Conservation (phyloP, 92 coral and sea anemone genomes). For the Phenganax stokvisi region DNA sequence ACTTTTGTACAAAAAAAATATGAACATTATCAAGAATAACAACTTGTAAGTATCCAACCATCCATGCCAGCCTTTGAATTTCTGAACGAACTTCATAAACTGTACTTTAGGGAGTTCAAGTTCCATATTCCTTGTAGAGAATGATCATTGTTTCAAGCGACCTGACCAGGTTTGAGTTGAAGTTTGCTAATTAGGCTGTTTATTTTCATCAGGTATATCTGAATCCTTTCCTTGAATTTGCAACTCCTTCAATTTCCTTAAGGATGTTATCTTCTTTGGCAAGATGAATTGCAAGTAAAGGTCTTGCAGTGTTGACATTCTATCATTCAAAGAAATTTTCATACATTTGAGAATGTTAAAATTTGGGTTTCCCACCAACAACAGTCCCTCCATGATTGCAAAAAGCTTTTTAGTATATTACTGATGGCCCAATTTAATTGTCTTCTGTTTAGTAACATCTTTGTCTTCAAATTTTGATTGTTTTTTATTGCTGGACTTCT, state of each 20-base stretch:
- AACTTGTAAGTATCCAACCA: constrained; percentile 45
- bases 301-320: constrained; percentile 16
- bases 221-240: constrained; percentile 11
- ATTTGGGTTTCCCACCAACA: background rate
- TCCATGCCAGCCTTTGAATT: constrained; percentile 43
- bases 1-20: constrained; percentile 41
- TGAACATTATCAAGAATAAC: constrained; percentile 30
- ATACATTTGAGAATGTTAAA: constrained; percentile 3
- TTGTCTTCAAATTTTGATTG: background rate
- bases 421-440: constrained; percentile 14
- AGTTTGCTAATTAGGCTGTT: background rate
- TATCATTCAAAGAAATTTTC: constrained; percentile 19
- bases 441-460: constrained; percentile 17
- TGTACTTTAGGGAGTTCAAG: constrained; percentile 34
- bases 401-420: constrained; percentile 20
- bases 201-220: constrained; percentile 1
- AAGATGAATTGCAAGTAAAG: constrained; percentile 11
- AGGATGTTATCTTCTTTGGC: background rate
- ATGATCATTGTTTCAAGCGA: constrained; percentile 12
- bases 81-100: constrained; percentile 38
- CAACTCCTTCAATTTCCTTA: constrained; percentile 18
- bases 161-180: background rate
- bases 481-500: no score
- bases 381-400: background rate
- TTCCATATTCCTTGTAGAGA: background rate